Evolutionary conservation across 2,113 vertebrate genomes (phyloP), one percentile per base, ranked within the genome.

Genomic region (Ophiodon elongatus): DNA sequence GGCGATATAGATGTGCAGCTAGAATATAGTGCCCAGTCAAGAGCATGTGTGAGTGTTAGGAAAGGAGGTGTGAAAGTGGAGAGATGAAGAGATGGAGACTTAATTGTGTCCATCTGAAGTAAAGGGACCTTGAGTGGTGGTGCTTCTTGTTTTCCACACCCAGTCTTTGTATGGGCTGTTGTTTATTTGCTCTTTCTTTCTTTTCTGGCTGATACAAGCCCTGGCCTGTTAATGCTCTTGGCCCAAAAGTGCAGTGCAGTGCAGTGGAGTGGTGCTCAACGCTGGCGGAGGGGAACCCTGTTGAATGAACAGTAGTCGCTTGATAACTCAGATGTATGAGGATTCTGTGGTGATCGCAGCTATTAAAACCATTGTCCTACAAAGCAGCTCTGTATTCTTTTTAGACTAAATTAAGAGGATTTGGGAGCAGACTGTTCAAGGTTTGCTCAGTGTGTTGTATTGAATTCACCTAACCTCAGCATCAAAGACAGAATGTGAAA

Each of bases 101-200:
- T 96, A 96, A 97, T 97, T 96, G 94, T 94, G 95, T 96, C 95
- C 90, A 84, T 93, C 94, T 95, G 92, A 96, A 92, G 91, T 92
- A 90, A 94, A 89, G 67, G 41, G 76, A 91, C 73, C 85, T 89
- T 85, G 64, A 78, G 66, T 60, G 62, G 52, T 83, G 67, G 27
- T 37, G 43, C 37, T 84, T 65, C 50, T 82, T 89, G 72, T 80
- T 88, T 85, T 80, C 59, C 65, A 31, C 71, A 82, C 31, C 47
- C n/a, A 52, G 47, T 72, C 81, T 71, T 79, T 76, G 35, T 29
- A 43, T 45, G 6, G 63, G 64, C 83, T 88, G 88, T 76, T 73
- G 69, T 83, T 89, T 80, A 82, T 83, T 90, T 70, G 59, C 74
- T 52, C 27, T 87, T 89, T 86, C 77, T 85, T 87, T 83, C 77